These are phyloP conservation scores for Lepeophtheirus nordmannii DNA, from an alignment of 2,888 invertebrate genomes.

Conservation along the genomic window DNA sequence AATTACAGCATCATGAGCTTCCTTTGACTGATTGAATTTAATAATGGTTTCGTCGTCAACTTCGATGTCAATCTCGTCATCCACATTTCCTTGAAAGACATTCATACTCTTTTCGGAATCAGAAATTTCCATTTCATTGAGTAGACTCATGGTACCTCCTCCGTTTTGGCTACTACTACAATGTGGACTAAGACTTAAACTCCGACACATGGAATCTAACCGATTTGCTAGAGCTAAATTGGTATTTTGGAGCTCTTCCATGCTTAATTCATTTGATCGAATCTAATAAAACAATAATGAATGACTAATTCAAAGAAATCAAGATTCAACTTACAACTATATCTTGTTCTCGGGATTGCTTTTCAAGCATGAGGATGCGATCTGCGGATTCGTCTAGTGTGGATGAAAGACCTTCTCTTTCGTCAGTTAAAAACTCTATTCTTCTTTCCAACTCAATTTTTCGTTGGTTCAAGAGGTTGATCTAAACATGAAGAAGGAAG, in stretches of 20 bases:
- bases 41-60: constrained; percentile 1
- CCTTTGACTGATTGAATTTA: constrained; percentile 7
- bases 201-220: constrained; percentile 6
- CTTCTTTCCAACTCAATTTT: constrained; percentile 68
- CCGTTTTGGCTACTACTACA: not conserved
- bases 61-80: constrained; percentile 16
- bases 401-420: constrained; percentile 59
- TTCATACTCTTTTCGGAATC: constrained; percentile 22
- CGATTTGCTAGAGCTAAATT: not conserved
- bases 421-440: constrained; percentile 54
- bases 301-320: not conserved
- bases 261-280: not conserved
- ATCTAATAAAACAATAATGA: constrained; percentile 6
- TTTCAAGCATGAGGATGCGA: constrained; percentile 66
- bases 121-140: constrained; percentile 24
- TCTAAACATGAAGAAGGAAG: constrained; percentile 34
- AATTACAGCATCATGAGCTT: not conserved
- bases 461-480: constrained; percentile 64
- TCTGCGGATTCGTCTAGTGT: constrained; percentile 80
- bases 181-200: constrained; percentile 10
- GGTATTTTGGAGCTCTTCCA: not conserved
- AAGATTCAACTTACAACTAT: constrained; percentile 39
- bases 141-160: constrained; percentile 19
- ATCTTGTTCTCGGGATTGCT: constrained; percentile 60
- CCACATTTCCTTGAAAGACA: constrained; percentile 12